Base-by-base conservation (phyloP, 2,888 invertebrate species). In the Sphinx pinastri region DNA sequence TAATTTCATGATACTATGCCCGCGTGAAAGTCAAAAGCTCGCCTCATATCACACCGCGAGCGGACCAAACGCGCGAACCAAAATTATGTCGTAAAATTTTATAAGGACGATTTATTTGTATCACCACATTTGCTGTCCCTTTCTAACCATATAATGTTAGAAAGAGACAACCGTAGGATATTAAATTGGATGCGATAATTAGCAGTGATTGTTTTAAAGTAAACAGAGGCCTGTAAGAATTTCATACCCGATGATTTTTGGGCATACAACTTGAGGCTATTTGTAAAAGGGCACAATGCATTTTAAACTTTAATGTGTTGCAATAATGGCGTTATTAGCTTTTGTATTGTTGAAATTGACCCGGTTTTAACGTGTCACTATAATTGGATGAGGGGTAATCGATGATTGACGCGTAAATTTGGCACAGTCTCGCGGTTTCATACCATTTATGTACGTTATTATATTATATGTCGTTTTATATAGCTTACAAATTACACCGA, bases 21-120 rank as follows among this genome's bases (percentile, higher is more conserved):
- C 54, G 25, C 38, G 52, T 14, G 54, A 67, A 51, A 54, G 49
- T 45, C 54, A 59, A 45, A 67, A 75, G 80, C 77, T 77, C 76
- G 75, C 81, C 75, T 75, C 76, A 73, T 75, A 81, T 82, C 79
- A 81, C 79, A 85, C 82, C 77, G 78, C 74, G 76, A 79, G 74
- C 76, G 76, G 70, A 38, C 47, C 69, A 73, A 80, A 74, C 73
- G 71, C 68, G 70, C 71, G 13, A 71, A 77, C 25, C 52, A 31
- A 59, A 76, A 81, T 86, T 84, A 83, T 74, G 79, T 91, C 92
- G 88, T 92, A 86, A 91, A 92, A 89, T 84, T 90, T 92, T 85
- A 90, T 86, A 87, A 79, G 85, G 84, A 84, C 83, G 80, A 83
- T 88, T 88, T 86, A 86, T 85, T 79, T 86, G 82, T 86, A 87